Evolutionary conservation across 2,888 invertebrate species (phyloP).

Genomic region (Drosophila picticornis): DNA sequence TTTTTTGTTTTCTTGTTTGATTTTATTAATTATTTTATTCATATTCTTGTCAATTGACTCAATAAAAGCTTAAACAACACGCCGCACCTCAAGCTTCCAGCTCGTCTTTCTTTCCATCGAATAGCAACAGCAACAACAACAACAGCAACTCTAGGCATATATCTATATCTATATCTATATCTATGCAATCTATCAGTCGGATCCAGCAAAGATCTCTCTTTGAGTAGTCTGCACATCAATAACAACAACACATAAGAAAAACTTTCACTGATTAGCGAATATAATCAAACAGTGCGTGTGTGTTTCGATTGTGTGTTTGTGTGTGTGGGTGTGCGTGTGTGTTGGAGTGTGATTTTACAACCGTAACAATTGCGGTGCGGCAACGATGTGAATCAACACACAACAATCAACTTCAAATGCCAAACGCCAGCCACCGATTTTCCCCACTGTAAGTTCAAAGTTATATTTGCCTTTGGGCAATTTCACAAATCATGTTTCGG

Average conservation of each 20-base stretch:
- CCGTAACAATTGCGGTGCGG: background rate
- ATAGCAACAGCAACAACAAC: background rate
- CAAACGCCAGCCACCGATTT: background rate
- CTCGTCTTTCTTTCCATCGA: conserved; percentile 18
- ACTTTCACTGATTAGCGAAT: conserved; percentile 45
- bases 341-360: background rate
- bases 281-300: background rate
- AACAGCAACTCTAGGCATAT: background rate
- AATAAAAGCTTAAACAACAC: conserved; percentile 58
- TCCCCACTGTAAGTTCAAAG: background rate
- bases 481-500: background rate
- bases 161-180: conserved; percentile 3
- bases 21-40: conserved; percentile 14
- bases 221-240: conserved; percentile 25
- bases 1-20: conserved; percentile 2
- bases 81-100: conserved; percentile 41
- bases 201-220: conserved; percentile 19
- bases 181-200: background rate
- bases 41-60: conserved; percentile 38
- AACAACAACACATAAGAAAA: conserved; percentile 4
- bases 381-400: conserved; percentile 6
- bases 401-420: conserved; percentile 2
- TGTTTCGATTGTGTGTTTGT: background rate
- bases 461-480: background rate
- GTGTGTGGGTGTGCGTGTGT: no score